phyloP scores from a whole-genome alignment of 23 tunicate genomes.

The Aplidium turbinatum region DNA sequence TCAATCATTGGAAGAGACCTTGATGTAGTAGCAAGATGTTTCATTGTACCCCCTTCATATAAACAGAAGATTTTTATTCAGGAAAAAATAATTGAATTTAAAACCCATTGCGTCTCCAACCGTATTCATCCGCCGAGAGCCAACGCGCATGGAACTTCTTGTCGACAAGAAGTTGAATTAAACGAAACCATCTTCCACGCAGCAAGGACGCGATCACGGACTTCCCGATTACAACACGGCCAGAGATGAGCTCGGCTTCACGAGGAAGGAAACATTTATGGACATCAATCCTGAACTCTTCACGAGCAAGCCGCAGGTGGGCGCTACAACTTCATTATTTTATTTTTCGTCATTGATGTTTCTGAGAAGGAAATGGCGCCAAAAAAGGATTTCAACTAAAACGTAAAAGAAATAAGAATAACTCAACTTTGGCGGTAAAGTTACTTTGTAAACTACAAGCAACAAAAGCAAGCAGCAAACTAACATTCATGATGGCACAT shows the following conservation, averaged over 20 bases:
- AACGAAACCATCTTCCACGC: too few species aligned
- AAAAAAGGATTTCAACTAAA: too few species aligned
- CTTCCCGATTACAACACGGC: conserved; percentile 90
- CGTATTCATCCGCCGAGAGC: not conserved
- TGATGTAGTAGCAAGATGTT: not conserved
- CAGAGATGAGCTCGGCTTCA: conserved; percentile 59
- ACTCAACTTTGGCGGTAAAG: too few species aligned
- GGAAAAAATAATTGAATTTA: not conserved
- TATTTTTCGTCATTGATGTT: too few species aligned
- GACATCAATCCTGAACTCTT: conserved; percentile 46
- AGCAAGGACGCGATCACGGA: conserved; percentile 93
- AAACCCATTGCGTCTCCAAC: not conserved
- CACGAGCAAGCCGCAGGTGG: not conserved
- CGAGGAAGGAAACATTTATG: not conserved
- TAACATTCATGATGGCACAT: too few species aligned
- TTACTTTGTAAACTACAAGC: too few species aligned
- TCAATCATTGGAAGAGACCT: not conserved
- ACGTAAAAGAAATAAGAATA: too few species aligned
- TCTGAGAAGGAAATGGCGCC: too few species aligned
- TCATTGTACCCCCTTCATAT: not conserved
- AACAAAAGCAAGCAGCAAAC: too few species aligned
- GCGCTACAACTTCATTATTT: not conserved
- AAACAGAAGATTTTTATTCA: not conserved
- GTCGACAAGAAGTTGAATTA: not conserved
- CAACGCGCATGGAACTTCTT: not conserved